Evolutionary conservation across 2,888 invertebrate species (phyloP), one percentile per base, ranked within the genome.

Genomic region (Eristalinus sepulchralis): DNA sequence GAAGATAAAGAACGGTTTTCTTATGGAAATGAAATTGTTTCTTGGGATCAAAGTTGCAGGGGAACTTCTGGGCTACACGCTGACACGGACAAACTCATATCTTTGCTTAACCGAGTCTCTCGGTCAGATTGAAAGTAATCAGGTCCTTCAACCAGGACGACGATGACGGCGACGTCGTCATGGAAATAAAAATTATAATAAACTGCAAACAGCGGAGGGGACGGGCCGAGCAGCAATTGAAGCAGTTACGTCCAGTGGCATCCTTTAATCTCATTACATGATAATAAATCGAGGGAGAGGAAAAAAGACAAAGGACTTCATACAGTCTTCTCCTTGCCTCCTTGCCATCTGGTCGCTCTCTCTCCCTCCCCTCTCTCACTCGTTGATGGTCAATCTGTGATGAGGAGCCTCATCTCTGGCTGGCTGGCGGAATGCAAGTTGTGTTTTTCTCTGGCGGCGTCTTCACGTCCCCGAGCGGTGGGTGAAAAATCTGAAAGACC

Each of bases 1-100:
- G 60, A 33, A 34, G 53, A 72, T 39, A 73, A 80, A 60, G 53
- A 73, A 73, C 27, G 34, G 60, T 62, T 72, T 80, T 85, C 72
- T 85, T 85, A 73, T 72, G 64, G 63, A 85, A 85, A 81, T 80
- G 71, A 71, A 84, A 73, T 80, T 73, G 72, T 73, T 80, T 73
- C 55, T 22, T 4, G 33, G 31, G 62, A 55, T 62, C 53, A 57
- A 75, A 68, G 73, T 57, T 57, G 57, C 57, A 57, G 8, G 47
- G 47, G 47, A 47, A 47, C 47, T 47, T 47, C 47, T 34, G 34
- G 34, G 10, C 34, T 10, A 34, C 34, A 27, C 10, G 34, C 47
- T 47, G 47, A 47, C 47, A 47, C 47, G 47, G 47, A 47, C 47
- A 47, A 47, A 47, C 47, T 47, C 47, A 47, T 47, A 47, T 47